Conservation (phyloP, 1,140 invertebrate species). For the roundworm (Caenorhabditis elegans) region DNA sequence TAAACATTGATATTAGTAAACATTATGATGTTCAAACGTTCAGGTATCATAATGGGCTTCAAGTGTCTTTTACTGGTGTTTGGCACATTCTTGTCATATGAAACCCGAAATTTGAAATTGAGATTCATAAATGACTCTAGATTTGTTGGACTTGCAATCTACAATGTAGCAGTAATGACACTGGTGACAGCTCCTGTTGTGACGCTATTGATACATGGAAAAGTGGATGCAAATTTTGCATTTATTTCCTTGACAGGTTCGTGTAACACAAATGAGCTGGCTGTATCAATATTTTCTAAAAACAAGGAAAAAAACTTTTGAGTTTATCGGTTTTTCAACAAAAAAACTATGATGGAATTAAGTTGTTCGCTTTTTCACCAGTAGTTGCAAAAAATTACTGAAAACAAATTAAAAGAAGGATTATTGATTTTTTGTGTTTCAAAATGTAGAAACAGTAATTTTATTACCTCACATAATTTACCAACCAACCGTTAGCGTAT, state of each 20-base stretch:
- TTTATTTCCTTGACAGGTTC: constrained; percentile 92
- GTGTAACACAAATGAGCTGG: constrained; percentile 50
- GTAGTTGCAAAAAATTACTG: no score
- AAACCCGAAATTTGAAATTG: constrained; percentile 90
- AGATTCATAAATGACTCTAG: constrained; percentile 79
- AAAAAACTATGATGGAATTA: no score
- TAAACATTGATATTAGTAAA: constrained; percentile 68
- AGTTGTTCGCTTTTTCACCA: no score
- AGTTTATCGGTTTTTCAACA: no score
- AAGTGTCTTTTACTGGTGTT: constrained; percentile 94
- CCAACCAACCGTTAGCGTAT: no score
- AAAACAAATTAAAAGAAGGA: no score
- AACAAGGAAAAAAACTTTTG: no score
- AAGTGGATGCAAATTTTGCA: constrained; percentile 93
- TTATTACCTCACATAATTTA: no score
- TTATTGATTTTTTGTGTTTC: no score
- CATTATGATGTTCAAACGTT: constrained; percentile 50
- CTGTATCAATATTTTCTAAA: no score
- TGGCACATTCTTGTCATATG: constrained; percentile 93
- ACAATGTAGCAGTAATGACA: constrained; percentile 94
- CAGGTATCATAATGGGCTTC: constrained; percentile 90
- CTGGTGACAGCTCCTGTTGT: constrained; percentile 80
- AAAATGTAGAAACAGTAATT: no score
- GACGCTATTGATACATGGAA: constrained; percentile 89
- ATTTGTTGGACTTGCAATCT: constrained; percentile 98